Evolutionary conservation across 2,888 invertebrate species (phyloP), one percentile per base, ranked within the genome.

Genomic region (Cryptus armator): DNA sequence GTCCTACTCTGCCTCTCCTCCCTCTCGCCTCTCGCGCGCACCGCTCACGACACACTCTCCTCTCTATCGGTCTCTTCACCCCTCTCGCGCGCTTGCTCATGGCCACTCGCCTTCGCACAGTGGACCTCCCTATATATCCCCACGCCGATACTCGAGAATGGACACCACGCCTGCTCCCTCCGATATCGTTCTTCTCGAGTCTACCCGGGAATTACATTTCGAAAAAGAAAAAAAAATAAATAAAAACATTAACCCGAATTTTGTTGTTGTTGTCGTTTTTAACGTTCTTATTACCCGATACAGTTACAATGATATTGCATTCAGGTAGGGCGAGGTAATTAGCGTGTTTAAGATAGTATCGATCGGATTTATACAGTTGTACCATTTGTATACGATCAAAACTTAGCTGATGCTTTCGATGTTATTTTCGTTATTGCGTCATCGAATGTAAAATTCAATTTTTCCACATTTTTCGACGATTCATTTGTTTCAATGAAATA

Each of bases 1-100:
- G 82, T 89, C 87, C 90, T 88, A 88, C 88, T 90, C 89, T 88
- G 89, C 90, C 88, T 90, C 86, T 86, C 87, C 75, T 70, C 68
- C 72, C 84, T 77, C 79, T 53, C 78, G 72, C 81, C 71, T 46
- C 80, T 70, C 74, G 77, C 84, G 62, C 78, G 78, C 24, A 48
- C 75, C 86, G 70, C 77, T 82, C 77, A 62, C 81, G 80, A 82
- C 85, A 44, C 48, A 44, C 51, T 66, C 48, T 37, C 43, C 72
- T 59, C 62, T 37, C 56, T 14, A 24, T 37, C 43, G 59, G 6
- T 43, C 44, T 77, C 51, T 67, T 66, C 77, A 66, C 68, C 74
- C 70, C 29, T 46, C 64, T 53, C 62, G 72, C 64, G 51, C 68
- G 66, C 37, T 37, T 66, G 79, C 70, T 48, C 64, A 64, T 46